phyloP scores from a whole-genome alignment of 2,888 invertebrate species.

The Drosophila merina region DNA sequence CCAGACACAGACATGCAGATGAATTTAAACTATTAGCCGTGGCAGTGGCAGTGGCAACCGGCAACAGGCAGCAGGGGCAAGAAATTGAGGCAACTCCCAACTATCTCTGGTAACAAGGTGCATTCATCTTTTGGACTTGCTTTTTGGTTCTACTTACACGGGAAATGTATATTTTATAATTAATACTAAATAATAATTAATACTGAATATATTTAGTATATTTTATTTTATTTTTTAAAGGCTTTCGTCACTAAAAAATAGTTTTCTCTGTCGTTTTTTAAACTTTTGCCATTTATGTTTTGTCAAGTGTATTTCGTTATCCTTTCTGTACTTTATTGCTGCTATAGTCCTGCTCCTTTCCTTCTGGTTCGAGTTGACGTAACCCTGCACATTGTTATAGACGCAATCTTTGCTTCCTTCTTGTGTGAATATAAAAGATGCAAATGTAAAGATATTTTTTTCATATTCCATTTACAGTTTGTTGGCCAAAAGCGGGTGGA shows the following conservation, averaged over 20 bases:
- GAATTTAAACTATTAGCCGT: constrained; percentile 73
- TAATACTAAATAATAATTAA: not conserved
- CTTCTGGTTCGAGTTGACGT: constrained; percentile 47
- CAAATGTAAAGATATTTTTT: constrained; percentile 77
- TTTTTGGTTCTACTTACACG: constrained; percentile 23
- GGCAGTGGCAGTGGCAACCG: constrained; percentile 17
- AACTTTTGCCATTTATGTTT: not conserved
- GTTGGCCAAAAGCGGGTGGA: constrained; percentile 26
- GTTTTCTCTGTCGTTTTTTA: too few species aligned
- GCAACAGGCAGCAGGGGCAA: constrained; percentile 6
- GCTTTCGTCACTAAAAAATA: not conserved
- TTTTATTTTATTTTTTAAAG: not conserved
- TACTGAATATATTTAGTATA: too few species aligned
- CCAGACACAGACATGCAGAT: constrained; percentile 62
- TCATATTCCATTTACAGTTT: constrained; percentile 65
- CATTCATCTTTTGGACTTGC: constrained; percentile 41
- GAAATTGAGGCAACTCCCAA: constrained; percentile 8
- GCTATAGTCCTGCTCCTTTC: constrained; percentile 13
- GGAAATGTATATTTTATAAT: not conserved
- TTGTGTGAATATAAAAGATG: constrained; percentile 64
- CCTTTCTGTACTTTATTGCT: not conserved
- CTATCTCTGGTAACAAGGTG: constrained; percentile 29
- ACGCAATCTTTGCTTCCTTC: constrained; percentile 56
- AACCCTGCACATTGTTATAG: constrained; percentile 60
- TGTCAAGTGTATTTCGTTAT: not conserved